phyloP scores from a whole-genome alignment of 2,888 invertebrate genomes.

The Criorhina ranunculi region DNA sequence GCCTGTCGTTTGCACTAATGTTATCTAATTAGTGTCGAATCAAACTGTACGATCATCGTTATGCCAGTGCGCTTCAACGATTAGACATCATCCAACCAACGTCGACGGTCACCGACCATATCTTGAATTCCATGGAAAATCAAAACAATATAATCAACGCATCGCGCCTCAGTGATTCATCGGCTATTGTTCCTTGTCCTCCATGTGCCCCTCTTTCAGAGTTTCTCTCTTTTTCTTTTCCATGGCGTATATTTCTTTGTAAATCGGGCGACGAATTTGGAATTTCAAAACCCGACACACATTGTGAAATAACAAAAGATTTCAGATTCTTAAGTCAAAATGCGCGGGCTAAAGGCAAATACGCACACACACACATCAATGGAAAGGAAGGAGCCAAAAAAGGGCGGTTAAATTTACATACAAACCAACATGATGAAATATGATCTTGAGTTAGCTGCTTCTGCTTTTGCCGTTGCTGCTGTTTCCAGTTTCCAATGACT shows the following conservation, averaged over 20 bases:
- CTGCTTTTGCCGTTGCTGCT: constrained; percentile 49
- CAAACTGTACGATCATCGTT: background rate
- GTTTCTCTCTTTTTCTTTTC: background rate
- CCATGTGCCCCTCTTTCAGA: constrained; percentile 21
- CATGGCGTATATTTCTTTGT: background rate
- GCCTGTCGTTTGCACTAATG: background rate
- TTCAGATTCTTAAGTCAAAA: constrained; percentile 10
- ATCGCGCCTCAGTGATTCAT: constrained; percentile 61
- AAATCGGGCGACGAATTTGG: constrained; percentile 29
- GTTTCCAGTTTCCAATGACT: constrained; percentile 27
- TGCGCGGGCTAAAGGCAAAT: constrained; percentile 5
- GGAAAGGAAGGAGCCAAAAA: constrained; percentile 49
- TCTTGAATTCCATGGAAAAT: constrained; percentile 61
- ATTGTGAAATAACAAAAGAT: constrained; percentile 47
- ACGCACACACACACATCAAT: constrained; percentile 10
- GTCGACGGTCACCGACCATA: constrained; percentile 65
- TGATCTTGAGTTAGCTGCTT: constrained; percentile 52
- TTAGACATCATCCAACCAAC: constrained; percentile 12
- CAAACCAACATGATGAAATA: constrained; percentile 62
- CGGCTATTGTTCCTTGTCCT: constrained; percentile 30
- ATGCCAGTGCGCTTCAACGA: constrained; percentile 17
- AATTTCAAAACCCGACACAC: constrained; percentile 42
- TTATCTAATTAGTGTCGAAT: constrained; percentile 2
- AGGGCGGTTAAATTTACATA: constrained; percentile 61
- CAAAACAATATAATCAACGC: constrained; percentile 51